Conservation (phyloP, 2,888 invertebrate species). For the Dolichomitus sp. region DNA sequence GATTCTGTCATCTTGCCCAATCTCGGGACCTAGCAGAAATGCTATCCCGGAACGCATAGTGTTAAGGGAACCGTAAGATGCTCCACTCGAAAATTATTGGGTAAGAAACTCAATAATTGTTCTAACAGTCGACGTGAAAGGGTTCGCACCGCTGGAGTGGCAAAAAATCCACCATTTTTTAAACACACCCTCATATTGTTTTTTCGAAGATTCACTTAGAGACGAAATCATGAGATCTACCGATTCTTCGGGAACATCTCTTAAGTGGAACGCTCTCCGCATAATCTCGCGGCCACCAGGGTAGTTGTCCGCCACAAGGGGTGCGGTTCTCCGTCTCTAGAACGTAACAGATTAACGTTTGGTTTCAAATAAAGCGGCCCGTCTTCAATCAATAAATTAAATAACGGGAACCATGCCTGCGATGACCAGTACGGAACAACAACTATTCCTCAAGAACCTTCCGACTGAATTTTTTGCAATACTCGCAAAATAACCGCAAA, state of each 20-base stretch:
- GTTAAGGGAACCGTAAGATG: slow-evolving; percentile 71
- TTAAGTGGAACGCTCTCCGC: neutral
- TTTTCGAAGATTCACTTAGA: neutral
- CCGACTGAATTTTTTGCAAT: slow-evolving; percentile 48
- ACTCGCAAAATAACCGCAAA: slow-evolving; percentile 50
- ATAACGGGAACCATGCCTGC: slow-evolving; percentile 63
- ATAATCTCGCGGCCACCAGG: slow-evolving; percentile 20
- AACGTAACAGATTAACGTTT: slow-evolving; percentile 21
- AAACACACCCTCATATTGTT: slow-evolving; percentile 22
- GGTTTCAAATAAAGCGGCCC: slow-evolving; percentile 32
- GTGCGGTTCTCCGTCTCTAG: slow-evolving; percentile 71
- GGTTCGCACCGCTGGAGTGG: neutral
- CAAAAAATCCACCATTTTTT: slow-evolving; percentile 35
- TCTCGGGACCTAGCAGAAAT: slow-evolving; percentile 64
- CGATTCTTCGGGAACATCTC: neutral
- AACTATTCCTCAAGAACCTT: slow-evolving; percentile 52
- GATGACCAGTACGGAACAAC: slow-evolving; percentile 59
- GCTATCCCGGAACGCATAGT: slow-evolving; percentile 70
- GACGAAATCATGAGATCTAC: slow-evolving; percentile 21
- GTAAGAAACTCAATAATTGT: slow-evolving; percentile 16
- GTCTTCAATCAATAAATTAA: slow-evolving; percentile 14
- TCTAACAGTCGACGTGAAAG: neutral
- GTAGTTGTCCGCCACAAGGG: slow-evolving; percentile 38
- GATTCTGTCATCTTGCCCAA: slow-evolving; percentile 65
- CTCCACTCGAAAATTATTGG: slow-evolving; percentile 45